phyloP scores from a whole-genome alignment of 2,888 invertebrate species.

The Chrysopilus asiliformis region DNA sequence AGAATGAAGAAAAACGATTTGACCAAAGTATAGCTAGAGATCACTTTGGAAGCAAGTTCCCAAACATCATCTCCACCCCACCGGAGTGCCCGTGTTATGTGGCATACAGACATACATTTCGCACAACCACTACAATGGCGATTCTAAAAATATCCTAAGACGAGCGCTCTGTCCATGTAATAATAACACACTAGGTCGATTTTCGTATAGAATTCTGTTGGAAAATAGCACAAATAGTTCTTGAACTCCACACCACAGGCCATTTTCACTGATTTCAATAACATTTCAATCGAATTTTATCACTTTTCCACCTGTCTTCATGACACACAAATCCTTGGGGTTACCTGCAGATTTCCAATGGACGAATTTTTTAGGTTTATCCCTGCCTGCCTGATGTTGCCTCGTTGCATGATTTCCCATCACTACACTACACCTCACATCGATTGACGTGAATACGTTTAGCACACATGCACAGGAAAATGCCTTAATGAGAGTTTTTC shows the following conservation, averaged over 20 bases:
- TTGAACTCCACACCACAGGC: no score
- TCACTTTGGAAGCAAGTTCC: slow-evolving; percentile 7
- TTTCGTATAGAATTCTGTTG: slow-evolving; percentile 14
- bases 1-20: slow-evolving; percentile 1
- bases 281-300: no score
- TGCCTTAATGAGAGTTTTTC: no score
- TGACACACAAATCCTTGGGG: background rate
- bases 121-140: slow-evolving; percentile 14
- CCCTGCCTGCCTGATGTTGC: slow-evolving; percentile 38
- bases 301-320: no score
- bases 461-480: no score
- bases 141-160: slow-evolving; percentile 19
- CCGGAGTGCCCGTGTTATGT: no score
- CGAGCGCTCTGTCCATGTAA: slow-evolving; percentile 17
- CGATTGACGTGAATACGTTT: no score
- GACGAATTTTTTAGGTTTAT: slow-evolving; percentile 57
- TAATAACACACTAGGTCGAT: slow-evolving; percentile 12
- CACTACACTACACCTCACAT: no score
- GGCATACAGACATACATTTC: slow-evolving; percentile 12
- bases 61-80: no score
- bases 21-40: slow-evolving; percentile 2
- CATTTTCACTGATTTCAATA: no score
- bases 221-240: slow-evolving; percentile 4
- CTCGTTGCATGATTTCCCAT: slow-evolving; percentile 55
- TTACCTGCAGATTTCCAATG: slow-evolving; percentile 77